Conservation (phyloP, 2,113 vertebrate species). For the Eurystomus gularis region DNA sequence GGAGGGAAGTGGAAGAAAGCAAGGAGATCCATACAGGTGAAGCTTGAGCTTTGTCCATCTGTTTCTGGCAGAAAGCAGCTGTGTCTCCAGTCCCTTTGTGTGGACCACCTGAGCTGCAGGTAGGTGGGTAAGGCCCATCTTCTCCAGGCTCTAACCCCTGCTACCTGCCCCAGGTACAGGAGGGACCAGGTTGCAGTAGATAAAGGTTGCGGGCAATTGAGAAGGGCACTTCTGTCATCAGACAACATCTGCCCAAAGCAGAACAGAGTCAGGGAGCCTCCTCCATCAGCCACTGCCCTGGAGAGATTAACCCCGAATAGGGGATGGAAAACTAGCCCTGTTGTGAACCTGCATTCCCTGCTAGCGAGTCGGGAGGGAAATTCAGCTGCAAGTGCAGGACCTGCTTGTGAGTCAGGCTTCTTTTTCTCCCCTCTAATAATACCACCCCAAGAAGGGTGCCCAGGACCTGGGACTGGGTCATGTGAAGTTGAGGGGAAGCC, state of each 20-base stretch:
- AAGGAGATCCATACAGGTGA: neutral
- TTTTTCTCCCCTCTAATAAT: neutral
- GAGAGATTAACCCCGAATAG: neutral
- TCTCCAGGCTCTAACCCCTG: neutral
- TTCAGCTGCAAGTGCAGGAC: neutral
- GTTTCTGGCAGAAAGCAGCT: neutral
- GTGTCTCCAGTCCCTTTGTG: neutral
- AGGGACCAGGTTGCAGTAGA: neutral
- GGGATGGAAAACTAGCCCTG: slow-evolving; percentile 23
- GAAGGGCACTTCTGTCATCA: slow-evolving; percentile 18
- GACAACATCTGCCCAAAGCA: neutral
- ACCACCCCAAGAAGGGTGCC: neutral
- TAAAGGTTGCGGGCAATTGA: neutral
- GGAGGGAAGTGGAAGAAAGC: neutral
- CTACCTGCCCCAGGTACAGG: neutral
- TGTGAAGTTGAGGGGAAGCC: neutral
- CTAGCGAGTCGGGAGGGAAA: neutral
- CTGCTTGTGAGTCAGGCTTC: neutral
- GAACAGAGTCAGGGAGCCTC: neutral
- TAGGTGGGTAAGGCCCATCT: neutral
- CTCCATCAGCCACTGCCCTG: neutral
- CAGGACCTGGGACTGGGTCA: neutral
- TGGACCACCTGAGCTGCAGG: no score
- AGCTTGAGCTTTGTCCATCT: neutral
- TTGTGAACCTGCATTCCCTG: neutral